phyloP scores from a whole-genome alignment of 37 sponge, comb jelly and placozoan species.

The Aplysina aerophoba region DNA sequence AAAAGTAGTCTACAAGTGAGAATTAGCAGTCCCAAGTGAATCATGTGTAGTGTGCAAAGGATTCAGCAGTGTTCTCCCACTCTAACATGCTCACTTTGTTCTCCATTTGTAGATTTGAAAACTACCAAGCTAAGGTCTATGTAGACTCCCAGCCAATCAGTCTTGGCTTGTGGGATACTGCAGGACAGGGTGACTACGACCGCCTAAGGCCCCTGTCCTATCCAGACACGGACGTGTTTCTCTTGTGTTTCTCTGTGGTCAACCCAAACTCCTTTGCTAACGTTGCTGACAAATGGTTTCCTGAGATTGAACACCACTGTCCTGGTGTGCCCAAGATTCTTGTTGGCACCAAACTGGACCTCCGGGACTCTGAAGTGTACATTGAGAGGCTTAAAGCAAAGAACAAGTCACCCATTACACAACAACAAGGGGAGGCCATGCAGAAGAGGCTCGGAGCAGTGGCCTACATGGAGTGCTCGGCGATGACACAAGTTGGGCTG shows the following conservation, averaged over 20 bases:
- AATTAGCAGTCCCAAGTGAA: too few species aligned
- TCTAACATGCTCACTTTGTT: too few species aligned
- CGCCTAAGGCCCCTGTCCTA: conserved; percentile 88
- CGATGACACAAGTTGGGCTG: conserved; percentile 86
- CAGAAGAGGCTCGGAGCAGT: conserved; percentile 76
- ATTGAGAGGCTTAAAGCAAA: conserved; percentile 66
- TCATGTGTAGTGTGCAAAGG: too few species aligned
- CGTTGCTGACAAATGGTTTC: conserved; percentile 84
- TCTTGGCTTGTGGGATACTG: conserved; percentile 93
- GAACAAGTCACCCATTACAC: conserved; percentile 59
- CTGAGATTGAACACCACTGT: conserved; percentile 86
- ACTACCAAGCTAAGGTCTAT: conserved; percentile 92
- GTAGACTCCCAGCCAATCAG: conserved; percentile 85
- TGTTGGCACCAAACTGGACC: conserved; percentile 88
- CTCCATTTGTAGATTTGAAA: conserved; percentile 76
- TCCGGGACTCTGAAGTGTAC: conserved; percentile 72
- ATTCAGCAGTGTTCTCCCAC: too few species aligned
- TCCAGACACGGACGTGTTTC: conserved; percentile 89
- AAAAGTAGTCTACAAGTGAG: too few species aligned
- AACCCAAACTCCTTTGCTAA: conserved; percentile 83
- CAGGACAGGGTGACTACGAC: conserved; percentile 95
- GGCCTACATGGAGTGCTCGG: conserved; percentile 85
- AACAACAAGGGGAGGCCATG: conserved; percentile 78
- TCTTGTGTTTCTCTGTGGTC: conserved; percentile 85
- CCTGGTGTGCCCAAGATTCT: conserved; percentile 88